Evolutionary conservation across 53 echinoderm and acorn worm genomes (phyloP).

Genomic region (Echinometra lucunter): DNA sequence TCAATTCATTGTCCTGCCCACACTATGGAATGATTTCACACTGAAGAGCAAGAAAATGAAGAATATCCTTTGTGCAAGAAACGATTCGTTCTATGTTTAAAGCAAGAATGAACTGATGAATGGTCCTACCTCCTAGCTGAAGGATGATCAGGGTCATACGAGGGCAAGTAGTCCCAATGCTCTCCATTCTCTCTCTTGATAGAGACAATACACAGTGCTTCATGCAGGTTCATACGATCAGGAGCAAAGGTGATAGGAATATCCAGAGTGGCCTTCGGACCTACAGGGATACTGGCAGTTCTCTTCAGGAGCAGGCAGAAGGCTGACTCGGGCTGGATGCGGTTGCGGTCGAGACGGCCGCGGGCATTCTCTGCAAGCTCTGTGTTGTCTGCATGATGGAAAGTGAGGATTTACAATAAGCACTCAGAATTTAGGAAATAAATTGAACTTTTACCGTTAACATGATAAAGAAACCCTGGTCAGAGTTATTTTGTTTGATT

Average conservation of each 20-base stretch:
- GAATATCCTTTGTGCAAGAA: neutral
- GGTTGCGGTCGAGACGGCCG: slow-evolving; percentile 80
- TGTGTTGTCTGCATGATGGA: slow-evolving; percentile 79
- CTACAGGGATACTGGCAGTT: slow-evolving; percentile 82
- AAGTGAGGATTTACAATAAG: neutral
- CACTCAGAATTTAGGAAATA: too few species aligned
- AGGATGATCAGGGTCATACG: slow-evolving; percentile 86
- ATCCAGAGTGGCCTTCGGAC: slow-evolving; percentile 92
- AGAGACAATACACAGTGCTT: slow-evolving; percentile 90
- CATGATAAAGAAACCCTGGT: too few species aligned
- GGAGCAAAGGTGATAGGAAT: slow-evolving; percentile 96
- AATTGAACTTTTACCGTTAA: too few species aligned
- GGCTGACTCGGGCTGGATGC: slow-evolving; percentile 91
- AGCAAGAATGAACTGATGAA: neutral
- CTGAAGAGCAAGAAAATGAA: neutral
- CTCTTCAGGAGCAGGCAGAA: slow-evolving; percentile 98
- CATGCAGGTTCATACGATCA: slow-evolving; percentile 91
- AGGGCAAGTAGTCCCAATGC: slow-evolving; percentile 82
- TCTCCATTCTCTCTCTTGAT: slow-evolving; percentile 80
- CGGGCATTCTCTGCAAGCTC: slow-evolving; percentile 73
- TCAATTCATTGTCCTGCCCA: neutral
- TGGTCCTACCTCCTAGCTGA: slow-evolving; percentile 77
- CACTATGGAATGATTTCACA: neutral
- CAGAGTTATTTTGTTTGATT: too few species aligned
- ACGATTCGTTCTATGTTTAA: neutral